Conservation (phyloP, 1,140 invertebrate species). For the Sarcophaga bullata region DNA sequence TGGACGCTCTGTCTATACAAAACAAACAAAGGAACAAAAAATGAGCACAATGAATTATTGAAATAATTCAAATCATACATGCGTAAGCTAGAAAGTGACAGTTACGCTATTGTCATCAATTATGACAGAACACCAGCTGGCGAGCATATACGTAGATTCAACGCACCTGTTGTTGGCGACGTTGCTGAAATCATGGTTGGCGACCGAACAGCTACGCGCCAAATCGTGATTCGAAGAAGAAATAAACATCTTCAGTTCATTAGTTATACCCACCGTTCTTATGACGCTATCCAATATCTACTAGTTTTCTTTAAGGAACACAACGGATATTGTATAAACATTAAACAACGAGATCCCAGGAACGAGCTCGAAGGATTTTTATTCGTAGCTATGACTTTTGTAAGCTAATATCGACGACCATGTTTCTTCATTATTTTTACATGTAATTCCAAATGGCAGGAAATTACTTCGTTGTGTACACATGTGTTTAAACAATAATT, state of each 20-base stretch:
- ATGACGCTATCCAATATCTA: slow-evolving; percentile 66
- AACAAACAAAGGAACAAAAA: no score
- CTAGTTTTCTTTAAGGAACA: slow-evolving; percentile 65
- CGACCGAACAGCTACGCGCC: slow-evolving; percentile 1
- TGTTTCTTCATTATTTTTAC: slow-evolving; percentile 58
- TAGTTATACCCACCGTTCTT: slow-evolving; percentile 51
- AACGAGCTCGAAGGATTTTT: no score
- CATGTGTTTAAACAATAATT: slow-evolving; percentile 45
- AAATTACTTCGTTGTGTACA: slow-evolving; percentile 57
- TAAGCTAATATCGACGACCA: slow-evolving; percentile 62
- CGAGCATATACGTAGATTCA: slow-evolving; percentile 65
- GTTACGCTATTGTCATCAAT: slow-evolving; percentile 59
- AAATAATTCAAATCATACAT: slow-evolving; percentile 61
- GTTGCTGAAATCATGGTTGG: slow-evolving; percentile 64
- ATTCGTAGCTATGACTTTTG: slow-evolving; percentile 59
- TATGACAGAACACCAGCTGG: slow-evolving; percentile 62
- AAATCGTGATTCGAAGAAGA: slow-evolving; percentile 37
- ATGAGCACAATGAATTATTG: slow-evolving; percentile 44
- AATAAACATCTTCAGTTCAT: slow-evolving; percentile 39
- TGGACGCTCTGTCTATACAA: slow-evolving; percentile 23
- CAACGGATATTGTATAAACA: slow-evolving; percentile 57
- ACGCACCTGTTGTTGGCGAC: slow-evolving; percentile 63
- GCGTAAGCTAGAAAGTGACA: slow-evolving; percentile 56
- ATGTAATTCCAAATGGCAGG: slow-evolving; percentile 65
- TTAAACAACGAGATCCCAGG: slow-evolving; percentile 37